Evolutionary conservation across 2,888 invertebrate species (phyloP), one percentile per base, ranked within the genome.

Genomic region (Rotaria magnacalcarata): DNA sequence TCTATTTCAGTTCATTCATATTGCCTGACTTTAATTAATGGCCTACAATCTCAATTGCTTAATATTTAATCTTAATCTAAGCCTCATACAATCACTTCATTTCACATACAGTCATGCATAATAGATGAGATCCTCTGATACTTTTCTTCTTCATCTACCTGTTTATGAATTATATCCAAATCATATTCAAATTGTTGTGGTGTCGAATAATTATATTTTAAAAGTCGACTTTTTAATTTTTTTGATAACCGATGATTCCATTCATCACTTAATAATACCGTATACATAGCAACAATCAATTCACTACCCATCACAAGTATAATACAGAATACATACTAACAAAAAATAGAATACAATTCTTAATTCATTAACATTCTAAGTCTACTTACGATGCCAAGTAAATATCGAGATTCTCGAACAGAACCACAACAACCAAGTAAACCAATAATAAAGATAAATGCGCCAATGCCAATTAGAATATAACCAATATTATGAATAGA

Each of bases 371-470:
- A 47, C 24, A 3, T 80, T 52, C 2, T 6, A 27, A 24, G 6
- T 80, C 14, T 21, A 89, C 91, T 90, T 89, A 92, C 92, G 88
- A 91, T 89, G 87, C 91, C 91, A 56, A 92, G 89, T 88, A 92
- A 89, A 88, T 91, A 91, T 87, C 91, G 91, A 89, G 91, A 93
- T 87, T 92, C 92, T 87, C 92, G 91, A 80, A 93, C 90, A 50
- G 93, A 92, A 1, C 93, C 93, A 88, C 93, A 93, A 88, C 93
- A 93, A 34, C 93, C 93, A 88, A 92, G 91, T 90, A 93, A 92
- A 56, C 93, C 93, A n/a, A 93, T 92, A 56, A 92, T 89, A 87
- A 93, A 90, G 74, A 93, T 91, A 87, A 92, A 91, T 54, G 91
- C 90, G 41, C 93, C 93, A 84, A 93, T 90, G n/a, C 90, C 92